These are phyloP conservation scores for human (Homo sapiens) DNA, from an alignment of 2,113 vertebrate genomes.

Conservation along the genomic window GRCh38 chr12:61828501-61829000, in stretches of 20 bases:
- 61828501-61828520: neutral
- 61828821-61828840: slow-evolving; percentile 28
- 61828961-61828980: slow-evolving; percentile 24
- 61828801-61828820: slow-evolving; percentile 24
- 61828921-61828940: slow-evolving; percentile 37
- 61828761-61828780: neutral
- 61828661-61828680: neutral
- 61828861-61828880: neutral
- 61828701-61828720: neutral
- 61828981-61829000: slow-evolving; percentile 58
- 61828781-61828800: slow-evolving; percentile 27
- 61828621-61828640: neutral
- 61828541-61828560: neutral
- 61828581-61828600: neutral
- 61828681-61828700: neutral
- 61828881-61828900: slow-evolving; percentile 62
- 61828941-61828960: slow-evolving; percentile 46
- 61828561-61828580: neutral
- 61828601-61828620: neutral
- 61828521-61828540: neutral
- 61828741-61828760: neutral
- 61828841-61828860: neutral
- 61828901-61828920: slow-evolving; percentile 39
- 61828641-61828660: neutral
- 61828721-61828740: neutral